Base-by-base conservation (phyloP, 2,888 invertebrate genomes). In the Drosophila vallismaia region DNA sequence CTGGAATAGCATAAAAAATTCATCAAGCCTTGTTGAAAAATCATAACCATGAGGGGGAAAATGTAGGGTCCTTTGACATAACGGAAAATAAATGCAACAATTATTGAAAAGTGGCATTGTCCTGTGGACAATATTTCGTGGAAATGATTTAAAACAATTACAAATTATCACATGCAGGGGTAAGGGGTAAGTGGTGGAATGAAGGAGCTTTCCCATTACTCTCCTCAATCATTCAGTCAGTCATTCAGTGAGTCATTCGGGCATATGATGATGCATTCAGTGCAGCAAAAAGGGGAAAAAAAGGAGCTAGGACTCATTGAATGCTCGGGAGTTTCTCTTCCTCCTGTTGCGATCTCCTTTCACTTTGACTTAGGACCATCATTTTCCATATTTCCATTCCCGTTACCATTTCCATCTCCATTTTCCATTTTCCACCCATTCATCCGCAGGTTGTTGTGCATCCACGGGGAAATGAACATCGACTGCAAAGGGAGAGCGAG, bases 401-500 rank as follows among this genome's bases (percentile, higher is more conserved):
- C 38, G 3, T 24, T 56, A 50, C 64, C 55, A 75, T 67, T 79
- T 72, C 70, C 74, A 66, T 75, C 76, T 72, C 70, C 74, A 66
- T 75, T 60, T 74, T 24, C 63, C 52, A 54, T 54, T 19, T 6
- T 28, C 28, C 28, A 28, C 55, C 40, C 28, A 24, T 54, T 57
- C 40, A 63, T 63, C 66, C 63, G 67, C 63, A 66, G 42, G 31
- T 54, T 33, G 28, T 67, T 83, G 79, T 79, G 79, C 79, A 80
- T 75, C 83, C 84, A 77, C 44, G 77, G 75, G 79, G 80, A 84
- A 79, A 79, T 80, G 78, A 77, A 71, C 84, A 82, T 74, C 83
- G 71, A 68, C 64, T 60, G 60, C 53, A 57, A 73, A 69, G 71
- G 46, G 51, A 69, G 73, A 72, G 70, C 62, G 74, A 71, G 62